Conservation (phyloP, 2,113 vertebrate species). For the Condylura cristata region DNA sequence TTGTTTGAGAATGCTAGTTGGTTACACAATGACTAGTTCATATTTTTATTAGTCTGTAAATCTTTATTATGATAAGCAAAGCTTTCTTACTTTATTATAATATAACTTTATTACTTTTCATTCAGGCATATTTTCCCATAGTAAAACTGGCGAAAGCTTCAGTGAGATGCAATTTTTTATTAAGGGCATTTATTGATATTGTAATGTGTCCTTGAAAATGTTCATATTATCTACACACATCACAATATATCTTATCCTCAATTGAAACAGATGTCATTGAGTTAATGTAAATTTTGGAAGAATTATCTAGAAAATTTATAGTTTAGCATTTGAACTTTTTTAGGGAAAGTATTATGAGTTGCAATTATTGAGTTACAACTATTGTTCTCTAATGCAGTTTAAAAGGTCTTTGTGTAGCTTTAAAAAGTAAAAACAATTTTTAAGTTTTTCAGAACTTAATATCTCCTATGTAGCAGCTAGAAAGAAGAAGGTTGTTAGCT, state of each 20-base stretch:
- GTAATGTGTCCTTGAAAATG: neutral
- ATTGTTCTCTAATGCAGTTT: neutral
- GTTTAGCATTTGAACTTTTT: neutral
- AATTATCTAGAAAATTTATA: neutral
- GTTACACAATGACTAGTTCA: neutral
- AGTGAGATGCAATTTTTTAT: neutral
- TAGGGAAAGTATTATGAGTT: neutral
- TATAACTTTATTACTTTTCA: neutral
- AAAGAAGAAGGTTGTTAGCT: neutral
- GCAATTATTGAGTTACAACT: neutral
- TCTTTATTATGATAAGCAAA: neutral
- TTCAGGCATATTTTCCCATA: neutral
- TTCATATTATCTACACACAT: neutral
- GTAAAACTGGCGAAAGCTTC: neutral
- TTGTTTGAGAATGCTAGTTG: neutral
- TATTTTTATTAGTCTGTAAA: neutral
- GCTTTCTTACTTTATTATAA: neutral
- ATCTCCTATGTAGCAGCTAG: neutral
- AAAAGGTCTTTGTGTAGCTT: neutral
- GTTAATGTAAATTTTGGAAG: neutral
- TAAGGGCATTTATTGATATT: neutral
- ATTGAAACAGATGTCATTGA: neutral
- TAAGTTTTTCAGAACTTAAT: neutral
- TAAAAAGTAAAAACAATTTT: neutral
- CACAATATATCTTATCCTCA: neutral